These are phyloP conservation scores for Chitala chitala DNA, from an alignment of 2,113 vertebrate species.

Conservation along the genomic window DNA sequence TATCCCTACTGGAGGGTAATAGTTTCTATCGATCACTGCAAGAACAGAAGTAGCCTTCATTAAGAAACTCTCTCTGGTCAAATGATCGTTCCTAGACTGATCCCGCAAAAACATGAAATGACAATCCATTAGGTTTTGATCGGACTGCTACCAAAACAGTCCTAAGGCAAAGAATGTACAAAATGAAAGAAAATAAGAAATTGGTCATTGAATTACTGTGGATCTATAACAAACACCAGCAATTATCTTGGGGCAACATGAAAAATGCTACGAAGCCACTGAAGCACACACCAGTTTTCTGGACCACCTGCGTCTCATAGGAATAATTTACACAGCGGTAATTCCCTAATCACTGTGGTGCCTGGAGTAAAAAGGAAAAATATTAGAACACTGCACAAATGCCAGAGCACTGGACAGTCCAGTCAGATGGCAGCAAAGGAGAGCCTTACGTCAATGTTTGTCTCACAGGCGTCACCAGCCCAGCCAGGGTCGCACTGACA, in stretches of 20 bases:
- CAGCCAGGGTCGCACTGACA: slow-evolving; percentile 68
- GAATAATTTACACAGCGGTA: not conserved
- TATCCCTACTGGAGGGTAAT: not conserved
- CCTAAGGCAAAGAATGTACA: not conserved
- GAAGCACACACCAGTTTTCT: not conserved
- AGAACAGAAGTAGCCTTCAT: not conserved
- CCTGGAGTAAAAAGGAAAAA: not conserved
- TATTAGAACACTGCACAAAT: not conserved
- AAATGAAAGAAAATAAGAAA: not conserved
- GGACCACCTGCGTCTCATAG: not conserved
- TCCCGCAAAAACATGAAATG: not conserved
- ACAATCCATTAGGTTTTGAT: not conserved
- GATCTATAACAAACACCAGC: not conserved
- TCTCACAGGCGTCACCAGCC: slow-evolving; percentile 66
- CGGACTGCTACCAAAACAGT: not conserved
- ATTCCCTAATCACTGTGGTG: not conserved
- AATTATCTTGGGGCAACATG: not conserved
- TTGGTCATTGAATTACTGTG: not conserved
- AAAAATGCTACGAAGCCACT: not conserved
- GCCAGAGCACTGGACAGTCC: no score
- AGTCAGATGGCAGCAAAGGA: no score
- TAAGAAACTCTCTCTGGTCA: slow-evolving; percentile 2
- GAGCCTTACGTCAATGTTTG: slow-evolving; percentile 68
- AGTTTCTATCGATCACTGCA: not conserved
- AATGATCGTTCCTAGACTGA: not conserved